phyloP scores from a whole-genome alignment of 2,113 vertebrate genomes.

The Archilochus colubris region DNA sequence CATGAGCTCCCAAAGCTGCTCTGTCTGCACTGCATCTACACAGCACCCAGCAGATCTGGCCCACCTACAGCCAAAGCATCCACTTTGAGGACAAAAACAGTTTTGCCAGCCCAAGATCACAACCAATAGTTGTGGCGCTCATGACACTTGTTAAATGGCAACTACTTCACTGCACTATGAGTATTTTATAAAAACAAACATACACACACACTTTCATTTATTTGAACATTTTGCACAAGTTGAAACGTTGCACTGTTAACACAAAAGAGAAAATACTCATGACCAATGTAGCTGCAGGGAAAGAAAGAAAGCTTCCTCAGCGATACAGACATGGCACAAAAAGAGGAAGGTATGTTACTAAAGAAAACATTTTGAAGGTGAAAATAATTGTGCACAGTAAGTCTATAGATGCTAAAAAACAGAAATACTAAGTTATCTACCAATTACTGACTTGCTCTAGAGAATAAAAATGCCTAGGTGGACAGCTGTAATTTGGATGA shows the following conservation, averaged over 20 bases:
- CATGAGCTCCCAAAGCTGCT: neutral
- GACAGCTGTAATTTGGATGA: neutral
- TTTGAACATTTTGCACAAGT: neutral
- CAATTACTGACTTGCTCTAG: neutral
- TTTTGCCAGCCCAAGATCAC: neutral
- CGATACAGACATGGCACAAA: neutral
- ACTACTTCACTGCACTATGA: neutral
- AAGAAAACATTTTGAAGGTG: neutral
- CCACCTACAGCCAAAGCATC: fast-evolving
- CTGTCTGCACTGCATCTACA: neutral
- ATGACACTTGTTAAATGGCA: neutral
- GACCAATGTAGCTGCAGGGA: neutral
- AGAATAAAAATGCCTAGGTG: neutral
- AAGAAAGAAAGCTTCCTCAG: neutral
- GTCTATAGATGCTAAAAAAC: neutral
- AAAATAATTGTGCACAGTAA: neutral
- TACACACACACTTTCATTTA: neutral
- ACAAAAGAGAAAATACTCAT: neutral
- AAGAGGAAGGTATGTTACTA: neutral
- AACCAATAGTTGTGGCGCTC: neutral
- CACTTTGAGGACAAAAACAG: neutral
- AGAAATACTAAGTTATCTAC: neutral
- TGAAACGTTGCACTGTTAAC: neutral
- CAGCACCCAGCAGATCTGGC: neutral
- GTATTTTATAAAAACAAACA: neutral